phyloP scores from a whole-genome alignment of 2,797 vertebrate species.

The Kryptopterus vitreolus region DNA sequence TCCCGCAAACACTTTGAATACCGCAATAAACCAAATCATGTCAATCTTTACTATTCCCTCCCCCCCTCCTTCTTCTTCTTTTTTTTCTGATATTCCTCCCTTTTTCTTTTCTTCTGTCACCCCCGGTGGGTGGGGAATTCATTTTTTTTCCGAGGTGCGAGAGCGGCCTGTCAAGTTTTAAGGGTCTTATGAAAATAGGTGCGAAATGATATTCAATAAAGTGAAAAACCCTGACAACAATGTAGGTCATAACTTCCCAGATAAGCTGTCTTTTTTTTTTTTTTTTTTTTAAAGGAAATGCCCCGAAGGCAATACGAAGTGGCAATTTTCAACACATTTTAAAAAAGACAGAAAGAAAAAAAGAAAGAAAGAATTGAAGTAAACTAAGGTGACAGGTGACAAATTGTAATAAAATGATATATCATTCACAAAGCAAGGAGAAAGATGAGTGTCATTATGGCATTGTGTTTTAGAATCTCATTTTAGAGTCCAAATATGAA shows the following conservation, averaged over 20 bases:
- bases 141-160: conserved; percentile 54
- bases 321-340: conserved; percentile 41
- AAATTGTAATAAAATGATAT: conserved; percentile 25
- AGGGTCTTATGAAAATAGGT: conserved; percentile 55
- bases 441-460: neutral
- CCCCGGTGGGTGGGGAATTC: conserved; percentile 61
- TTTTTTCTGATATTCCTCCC: conserved; percentile 66
- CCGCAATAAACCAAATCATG: conserved; percentile 67
- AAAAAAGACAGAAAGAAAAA: conserved; percentile 14
- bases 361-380: conserved; percentile 30
- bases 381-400: conserved; percentile 40
- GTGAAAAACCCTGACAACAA: conserved; percentile 58
- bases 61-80: conserved; percentile 53
- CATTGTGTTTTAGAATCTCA: neutral
- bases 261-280: conserved; percentile 56
- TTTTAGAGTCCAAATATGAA: no score
- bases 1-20: conserved; percentile 68
- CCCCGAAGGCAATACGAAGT: conserved; percentile 35
- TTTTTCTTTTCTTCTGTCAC: conserved; percentile 58
- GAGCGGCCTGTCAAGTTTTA: conserved; percentile 58
- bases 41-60: conserved; percentile 68
- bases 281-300: conserved; percentile 30
- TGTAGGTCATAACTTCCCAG: conserved; percentile 65
- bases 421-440: neutral
- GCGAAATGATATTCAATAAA: conserved; percentile 59